Conservation (phyloP, 2,113 vertebrate genomes). For the Xiphophorus maculatus region DNA sequence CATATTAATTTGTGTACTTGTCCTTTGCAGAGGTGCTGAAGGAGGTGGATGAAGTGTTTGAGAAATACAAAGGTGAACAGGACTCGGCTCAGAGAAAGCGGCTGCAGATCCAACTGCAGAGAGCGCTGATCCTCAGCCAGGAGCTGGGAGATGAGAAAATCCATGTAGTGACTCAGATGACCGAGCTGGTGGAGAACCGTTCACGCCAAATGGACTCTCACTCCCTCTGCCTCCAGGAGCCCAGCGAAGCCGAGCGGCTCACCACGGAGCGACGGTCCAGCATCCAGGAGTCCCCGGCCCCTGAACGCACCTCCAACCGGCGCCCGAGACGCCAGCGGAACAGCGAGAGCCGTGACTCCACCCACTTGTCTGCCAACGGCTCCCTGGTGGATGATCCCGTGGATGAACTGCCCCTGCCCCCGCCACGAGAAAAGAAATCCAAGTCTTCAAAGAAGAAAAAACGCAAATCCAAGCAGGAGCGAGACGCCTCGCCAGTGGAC, state of each 20-base stretch:
- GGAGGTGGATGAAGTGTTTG: constrained; percentile 96
- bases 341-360: constrained; percentile 94
- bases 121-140: constrained; percentile 93
- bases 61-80: constrained; percentile 91
- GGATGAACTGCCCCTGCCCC: constrained; percentile 89
- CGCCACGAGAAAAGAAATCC: constrained; percentile 91
- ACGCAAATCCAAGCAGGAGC: constrained; percentile 90
- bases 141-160: constrained; percentile 98
- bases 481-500: constrained; percentile 90
- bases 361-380: constrained; percentile 88
- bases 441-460: constrained; percentile 97
- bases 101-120: constrained; percentile 92
- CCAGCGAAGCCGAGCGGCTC: constrained; percentile 81
- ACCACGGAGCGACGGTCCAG: constrained; percentile 76
- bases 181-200: constrained; percentile 94
- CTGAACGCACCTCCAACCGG: constrained; percentile 86
- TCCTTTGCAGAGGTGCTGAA: constrained; percentile 89
- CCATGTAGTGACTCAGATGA: constrained; percentile 96
- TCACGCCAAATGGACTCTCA: constrained; percentile 95
- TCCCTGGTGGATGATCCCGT: constrained; percentile 80
- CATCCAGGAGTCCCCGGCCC: constrained; percentile 48
- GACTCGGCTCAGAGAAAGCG: constrained; percentile 91
- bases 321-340: constrained; percentile 92
- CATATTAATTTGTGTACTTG: constrained; percentile 6
- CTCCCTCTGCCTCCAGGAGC: constrained; percentile 90